These are phyloP conservation scores for Uropetala carovei DNA, from an alignment of 2,888 invertebrate species.

Conservation along the genomic window DNA sequence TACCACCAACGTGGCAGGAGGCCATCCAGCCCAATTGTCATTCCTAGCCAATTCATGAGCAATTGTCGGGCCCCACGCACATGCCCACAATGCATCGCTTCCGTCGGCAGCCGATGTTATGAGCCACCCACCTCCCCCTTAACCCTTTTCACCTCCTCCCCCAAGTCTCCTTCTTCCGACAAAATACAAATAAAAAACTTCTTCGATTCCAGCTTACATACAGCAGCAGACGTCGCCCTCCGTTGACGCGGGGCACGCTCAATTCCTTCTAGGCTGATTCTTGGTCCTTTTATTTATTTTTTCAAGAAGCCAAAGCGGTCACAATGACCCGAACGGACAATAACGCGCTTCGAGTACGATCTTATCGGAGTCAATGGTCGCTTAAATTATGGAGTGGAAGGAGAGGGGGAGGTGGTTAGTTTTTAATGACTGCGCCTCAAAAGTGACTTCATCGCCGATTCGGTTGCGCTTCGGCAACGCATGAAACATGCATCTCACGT, in stretches of 20 bases:
- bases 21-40: constrained; percentile 37
- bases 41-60: constrained; percentile 47
- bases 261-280: background rate
- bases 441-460: background rate
- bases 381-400: background rate
- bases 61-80: constrained; percentile 14
- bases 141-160: background rate
- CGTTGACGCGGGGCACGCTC: constrained; percentile 14
- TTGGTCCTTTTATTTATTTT: constrained; percentile 16
- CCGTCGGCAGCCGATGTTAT: constrained; percentile 11
- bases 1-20: background rate
- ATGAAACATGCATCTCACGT: background rate
- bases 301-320: background rate
- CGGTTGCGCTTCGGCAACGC: background rate
- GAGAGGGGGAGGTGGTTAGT: background rate
- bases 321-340: background rate
- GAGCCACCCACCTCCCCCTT: background rate
- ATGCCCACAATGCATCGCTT: constrained; percentile 35
- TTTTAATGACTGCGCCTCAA: constrained; percentile 18
- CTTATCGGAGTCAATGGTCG: constrained; percentile 24
- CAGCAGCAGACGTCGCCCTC: background rate
- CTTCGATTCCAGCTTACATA: constrained; percentile 6
- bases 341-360: background rate
- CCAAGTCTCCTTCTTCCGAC: background rate
- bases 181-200: constrained; percentile 12